Evolutionary conservation across 2,888 invertebrate species (phyloP), one percentile per base, ranked within the genome.

Genomic region (Subacronicta megacephala): DNA sequence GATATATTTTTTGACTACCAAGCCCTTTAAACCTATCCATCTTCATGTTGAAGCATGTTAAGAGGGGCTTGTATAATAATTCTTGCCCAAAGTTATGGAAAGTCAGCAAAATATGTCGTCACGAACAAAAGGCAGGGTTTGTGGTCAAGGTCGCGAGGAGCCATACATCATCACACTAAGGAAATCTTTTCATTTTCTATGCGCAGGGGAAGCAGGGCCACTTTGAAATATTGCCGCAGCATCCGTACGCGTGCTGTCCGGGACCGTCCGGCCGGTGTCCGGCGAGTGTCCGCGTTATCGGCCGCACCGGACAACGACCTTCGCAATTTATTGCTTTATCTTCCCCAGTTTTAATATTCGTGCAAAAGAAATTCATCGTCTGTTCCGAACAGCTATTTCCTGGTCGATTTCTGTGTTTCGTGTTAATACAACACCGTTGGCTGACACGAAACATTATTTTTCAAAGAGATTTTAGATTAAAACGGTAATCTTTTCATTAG

Each of bases 301-400:
- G 40, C 56, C 52, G 31, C 49, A 44, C 74, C 49, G 68, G 60
- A 63, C 72, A 64, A 61, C 62, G 67, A 63, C 43, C 62, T 58
- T 54, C 16, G 23, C 45, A 59, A 76, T 77, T 74, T 76, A 77
- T 74, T 55, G 62, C 54, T 66, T 62, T 68, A 65, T 68, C 62
- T 73, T 63, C 38, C 61, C 70, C 63, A 66, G 70, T 69, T 76
- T 73, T 66, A 72, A 72, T 72, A 72, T 72, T 72, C 57, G 68
- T 20, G 41, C 35, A 36, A 45, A 13, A 47, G 55, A 60, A 74
- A 72, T 75, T 75, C 75, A 72, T 75, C 35, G 63, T 33, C 13
- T 4, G 15, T 36, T 42, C 35, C 17, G 44, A 40, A 38, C 26
- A 43, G 54, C 35, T 33, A 51, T 72, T 72, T 63, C 44, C 52